Evolutionary conservation across 2,797 vertebrate genomes (phyloP).

Genomic region (Galago senegalensis): DNA sequence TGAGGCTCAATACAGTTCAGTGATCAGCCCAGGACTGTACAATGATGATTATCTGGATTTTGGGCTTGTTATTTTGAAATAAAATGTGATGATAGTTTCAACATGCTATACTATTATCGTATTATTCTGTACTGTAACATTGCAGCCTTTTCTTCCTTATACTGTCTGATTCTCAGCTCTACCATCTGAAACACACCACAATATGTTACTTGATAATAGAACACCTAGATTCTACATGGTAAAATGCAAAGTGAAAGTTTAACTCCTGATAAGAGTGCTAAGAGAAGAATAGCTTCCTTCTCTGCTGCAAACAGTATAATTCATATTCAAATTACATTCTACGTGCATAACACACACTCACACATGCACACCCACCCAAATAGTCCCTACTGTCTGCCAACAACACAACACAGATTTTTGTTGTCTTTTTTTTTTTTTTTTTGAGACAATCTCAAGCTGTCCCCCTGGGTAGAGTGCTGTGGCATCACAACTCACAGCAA

Average conservation of each 20-base stretch:
- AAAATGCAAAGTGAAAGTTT: not conserved
- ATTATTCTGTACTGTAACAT: not conserved
- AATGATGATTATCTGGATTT: constrained; percentile 5
- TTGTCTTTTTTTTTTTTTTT: too few relatives aligned
- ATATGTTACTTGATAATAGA: not conserved
- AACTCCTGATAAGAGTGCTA: not conserved
- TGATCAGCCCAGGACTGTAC: not conserved
- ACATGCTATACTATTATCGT: not conserved
- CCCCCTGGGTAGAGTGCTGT: too few relatives aligned
- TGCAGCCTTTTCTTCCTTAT: not conserved
- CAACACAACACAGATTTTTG: not conserved
- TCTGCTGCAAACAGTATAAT: not conserved
- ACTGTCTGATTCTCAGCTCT: not conserved
- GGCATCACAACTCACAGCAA: too few relatives aligned
- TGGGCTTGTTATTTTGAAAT: not conserved
- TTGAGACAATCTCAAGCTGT: too few relatives aligned
- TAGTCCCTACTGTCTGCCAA: not conserved
- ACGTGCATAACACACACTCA: not conserved
- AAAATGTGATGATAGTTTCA: constrained; percentile 3
- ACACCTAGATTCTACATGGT: not conserved
- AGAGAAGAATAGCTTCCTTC: not conserved
- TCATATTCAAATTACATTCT: not conserved
- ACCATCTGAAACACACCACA: not conserved
- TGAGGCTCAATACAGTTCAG: not conserved
- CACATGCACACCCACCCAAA: not conserved